Evolutionary conservation across 1,140 invertebrate species (phyloP).

Genomic region (Zaprionus kolodkinae): DNA sequence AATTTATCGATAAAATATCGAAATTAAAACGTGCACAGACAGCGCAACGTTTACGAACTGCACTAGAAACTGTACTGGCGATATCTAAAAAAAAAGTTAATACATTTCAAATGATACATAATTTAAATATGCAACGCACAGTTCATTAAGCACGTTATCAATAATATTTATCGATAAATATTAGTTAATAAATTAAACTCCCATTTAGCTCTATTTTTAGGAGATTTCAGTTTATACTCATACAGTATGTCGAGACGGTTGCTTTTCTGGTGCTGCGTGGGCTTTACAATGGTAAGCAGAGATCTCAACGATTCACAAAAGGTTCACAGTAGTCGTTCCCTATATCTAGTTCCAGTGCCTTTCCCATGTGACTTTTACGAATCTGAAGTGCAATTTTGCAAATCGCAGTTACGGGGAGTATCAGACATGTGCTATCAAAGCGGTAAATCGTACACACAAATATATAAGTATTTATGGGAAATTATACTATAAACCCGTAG

Average conservation of each 20-base stretch:
- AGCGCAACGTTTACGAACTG: neutral
- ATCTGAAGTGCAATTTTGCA: slow-evolving; percentile 35
- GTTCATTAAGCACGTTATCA: neutral
- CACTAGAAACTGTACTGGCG: neutral
- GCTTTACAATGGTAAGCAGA: neutral
- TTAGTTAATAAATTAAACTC: neutral
- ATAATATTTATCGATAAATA: neutral
- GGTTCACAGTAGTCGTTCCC: neutral
- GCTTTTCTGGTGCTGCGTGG: neutral
- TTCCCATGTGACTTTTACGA: slow-evolving; percentile 8
- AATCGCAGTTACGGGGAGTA: slow-evolving; percentile 18
- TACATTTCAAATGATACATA: neutral
- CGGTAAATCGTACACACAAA: slow-evolving; percentile 54
- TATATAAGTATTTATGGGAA: slow-evolving; percentile 29
- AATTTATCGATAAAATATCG: neutral
- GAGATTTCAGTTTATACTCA: neutral
- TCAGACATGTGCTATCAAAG: slow-evolving; percentile 41
- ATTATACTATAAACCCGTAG: slow-evolving; percentile 9
- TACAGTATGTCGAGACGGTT: neutral
- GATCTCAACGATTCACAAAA: too few species aligned
- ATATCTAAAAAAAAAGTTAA: neutral
- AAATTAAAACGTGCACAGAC: neutral
- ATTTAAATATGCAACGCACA: neutral
- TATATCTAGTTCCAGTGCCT: neutral
- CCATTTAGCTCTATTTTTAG: neutral